phyloP scores from a whole-genome alignment of 64 coral and sea anemone species.

The Dendronephthya gigantea region DNA sequence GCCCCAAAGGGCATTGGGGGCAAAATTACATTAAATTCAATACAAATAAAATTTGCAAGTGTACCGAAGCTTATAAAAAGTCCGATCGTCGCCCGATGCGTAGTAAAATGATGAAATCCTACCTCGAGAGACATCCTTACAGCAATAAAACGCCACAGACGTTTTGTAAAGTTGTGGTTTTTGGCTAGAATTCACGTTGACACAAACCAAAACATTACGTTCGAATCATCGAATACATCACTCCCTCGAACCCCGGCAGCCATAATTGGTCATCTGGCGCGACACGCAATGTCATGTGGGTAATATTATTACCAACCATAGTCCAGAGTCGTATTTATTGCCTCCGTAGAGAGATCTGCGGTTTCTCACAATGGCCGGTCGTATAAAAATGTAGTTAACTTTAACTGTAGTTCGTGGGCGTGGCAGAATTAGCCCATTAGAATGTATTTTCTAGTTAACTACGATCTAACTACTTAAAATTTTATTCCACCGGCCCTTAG shows the following conservation, averaged over 20 bases:
- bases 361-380: too few species aligned
- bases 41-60: not conserved
- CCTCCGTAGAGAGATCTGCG: not conserved
- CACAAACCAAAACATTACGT: not conserved
- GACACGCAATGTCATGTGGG: not conserved
- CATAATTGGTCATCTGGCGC: slow-evolving; percentile 1
- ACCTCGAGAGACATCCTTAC: not conserved
- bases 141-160: not conserved
- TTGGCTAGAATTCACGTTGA: not conserved
- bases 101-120: not conserved
- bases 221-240: not conserved
- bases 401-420: too few species aligned
- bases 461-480: too few species aligned
- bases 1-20: not conserved
- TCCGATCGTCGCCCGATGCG: not conserved
- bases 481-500: too few species aligned
- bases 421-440: too few species aligned
- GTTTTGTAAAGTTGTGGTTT: not conserved
- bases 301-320: not conserved
- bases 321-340: not conserved
- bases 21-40: not conserved
- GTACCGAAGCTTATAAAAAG: not conserved
- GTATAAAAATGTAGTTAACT: too few species aligned
- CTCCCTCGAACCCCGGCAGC: slow-evolving; percentile 2
- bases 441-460: too few species aligned